Evolutionary conservation across 2,888 invertebrate species (phyloP), one percentile per base, ranked within the genome.

Genomic region (Noctua fimbriata): DNA sequence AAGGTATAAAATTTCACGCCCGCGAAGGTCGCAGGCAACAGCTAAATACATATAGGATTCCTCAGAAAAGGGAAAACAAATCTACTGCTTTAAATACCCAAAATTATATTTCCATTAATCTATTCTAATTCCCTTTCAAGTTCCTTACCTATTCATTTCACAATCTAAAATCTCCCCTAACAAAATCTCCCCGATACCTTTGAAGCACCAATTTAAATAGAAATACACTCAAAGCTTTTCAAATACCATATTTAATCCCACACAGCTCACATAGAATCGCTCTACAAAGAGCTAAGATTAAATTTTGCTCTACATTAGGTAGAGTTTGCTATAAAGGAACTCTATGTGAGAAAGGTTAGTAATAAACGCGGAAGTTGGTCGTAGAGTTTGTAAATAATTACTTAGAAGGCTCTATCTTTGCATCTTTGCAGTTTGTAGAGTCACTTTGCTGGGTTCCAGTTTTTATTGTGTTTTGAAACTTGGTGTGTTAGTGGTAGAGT

Each of bases 331-430:
- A 16, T 36, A 44, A 80, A 81, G 74, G n/a, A 71, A 44, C 44
- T 79, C 70, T 72, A 58, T 21, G 16, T 18, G 18, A 67, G 66
- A 60, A 47, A 63, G 63, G 63, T 78, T 71, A 36, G 47, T 74
- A 75, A 69, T 75, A 81, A 72, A 36, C 21, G 69, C 28, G 52
- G 44, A 76, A 85, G 69, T 85, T 72, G 69, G 14, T 47, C 44
- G 63, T 58, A 49, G 58, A 83, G 76, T 81, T 85, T 18, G 60
- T 75, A 81, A 52, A 81, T 81, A 75, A 85, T 73, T 69, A 69
- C 10, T 21, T 60, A 21, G 69, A 60, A 65, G 44, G 6, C 70
- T 47, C 44, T 67, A 84, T 66, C 65, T 66, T 32, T 84, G 78
- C 60, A 82, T 78, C 60, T 69, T 71, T 36, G 79, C 44, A 70